These are phyloP conservation scores for Macrotrachela quadricornifera DNA, from an alignment of 1,140 invertebrate species.

Conservation along the genomic window DNA sequence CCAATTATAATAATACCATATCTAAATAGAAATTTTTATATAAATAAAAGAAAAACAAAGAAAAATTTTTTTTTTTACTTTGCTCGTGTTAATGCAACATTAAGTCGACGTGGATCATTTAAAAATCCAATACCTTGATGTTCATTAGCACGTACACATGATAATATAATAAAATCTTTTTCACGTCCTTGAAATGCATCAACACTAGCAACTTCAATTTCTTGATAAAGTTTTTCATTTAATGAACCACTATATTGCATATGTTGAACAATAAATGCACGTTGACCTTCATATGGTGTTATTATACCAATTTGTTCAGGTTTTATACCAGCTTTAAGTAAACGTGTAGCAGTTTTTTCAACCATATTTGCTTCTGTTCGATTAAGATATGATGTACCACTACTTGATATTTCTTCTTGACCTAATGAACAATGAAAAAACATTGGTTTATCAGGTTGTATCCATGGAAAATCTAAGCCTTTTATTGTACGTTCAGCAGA, in stretches of 20 bases:
- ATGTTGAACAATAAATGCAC: constrained; percentile 89
- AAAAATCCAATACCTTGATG: constrained; percentile 78
- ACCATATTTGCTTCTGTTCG: constrained; percentile 92
- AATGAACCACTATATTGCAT: constrained; percentile 96
- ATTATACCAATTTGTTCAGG: constrained; percentile 99
- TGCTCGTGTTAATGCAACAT: constrained; percentile 87
- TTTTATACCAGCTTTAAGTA: constrained; percentile 74
- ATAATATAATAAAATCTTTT: constrained; percentile 87
- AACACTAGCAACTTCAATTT: constrained; percentile 96
- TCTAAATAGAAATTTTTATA: constrained; percentile 11
- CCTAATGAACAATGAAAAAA: constrained; percentile 93
- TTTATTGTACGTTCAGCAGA: constrained; percentile 61
- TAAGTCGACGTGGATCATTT: constrained; percentile 84
- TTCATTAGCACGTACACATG: constrained; percentile 68
- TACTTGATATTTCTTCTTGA: constrained; percentile 92
- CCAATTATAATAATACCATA: constrained; percentile 88
- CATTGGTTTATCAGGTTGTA: constrained; percentile 81
- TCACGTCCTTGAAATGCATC: constrained; percentile 88
- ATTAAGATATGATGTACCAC: constrained; percentile 92
- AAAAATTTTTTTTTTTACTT: constrained; percentile 41
- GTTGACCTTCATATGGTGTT: constrained; percentile 92
- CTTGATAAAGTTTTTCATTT: constrained; percentile 86
- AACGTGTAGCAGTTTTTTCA: constrained; percentile 77
- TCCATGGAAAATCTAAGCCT: constrained; percentile 93
- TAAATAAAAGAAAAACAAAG: background rate